These are phyloP conservation scores for Dryococelus australis DNA, from an alignment of 2,888 invertebrate species.

Conservation along the genomic window DNA sequence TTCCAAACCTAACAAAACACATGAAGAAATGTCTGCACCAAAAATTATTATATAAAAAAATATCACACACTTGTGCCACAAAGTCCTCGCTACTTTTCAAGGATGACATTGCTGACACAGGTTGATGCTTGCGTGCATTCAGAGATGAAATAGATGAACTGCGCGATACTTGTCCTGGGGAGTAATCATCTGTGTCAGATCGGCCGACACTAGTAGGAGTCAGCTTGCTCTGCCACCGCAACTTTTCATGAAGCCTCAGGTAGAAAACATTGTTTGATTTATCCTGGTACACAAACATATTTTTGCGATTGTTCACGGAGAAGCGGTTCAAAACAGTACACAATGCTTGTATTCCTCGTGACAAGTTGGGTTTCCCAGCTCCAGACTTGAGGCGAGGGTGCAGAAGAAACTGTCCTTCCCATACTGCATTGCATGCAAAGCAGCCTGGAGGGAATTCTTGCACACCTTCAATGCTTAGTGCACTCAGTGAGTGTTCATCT, in stretches of 20 bases:
- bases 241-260: slow-evolving; percentile 60
- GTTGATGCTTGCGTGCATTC: slow-evolving; percentile 36
- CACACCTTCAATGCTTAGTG: slow-evolving; percentile 37
- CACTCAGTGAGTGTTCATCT: slow-evolving; percentile 30
- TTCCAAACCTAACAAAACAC: too few species aligned
- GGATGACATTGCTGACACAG: not conserved
- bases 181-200: slow-evolving; percentile 46
- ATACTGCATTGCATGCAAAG: slow-evolving; percentile 78
- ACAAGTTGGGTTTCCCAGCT: slow-evolving; percentile 66
- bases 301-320: slow-evolving; percentile 73
- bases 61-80: not conserved
- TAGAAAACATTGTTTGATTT: slow-evolving; percentile 69
- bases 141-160: slow-evolving; percentile 63
- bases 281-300: slow-evolving; percentile 80
- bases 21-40: not conserved
- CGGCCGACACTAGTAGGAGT: slow-evolving; percentile 47
- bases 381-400: slow-evolving; percentile 75
- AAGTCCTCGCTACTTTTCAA: slow-evolving; percentile 24
- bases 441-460: slow-evolving; percentile 68
- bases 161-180: slow-evolving; percentile 58
- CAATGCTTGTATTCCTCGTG: slow-evolving; percentile 69
- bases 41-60: not conserved
- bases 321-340: slow-evolving; percentile 72
- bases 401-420: slow-evolving; percentile 72
- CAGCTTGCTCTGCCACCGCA: slow-evolving; percentile 53